These are phyloP conservation scores for Girardinichthys multiradiatus DNA, from an alignment of 2,113 vertebrate species.

Conservation along the genomic window DNA sequence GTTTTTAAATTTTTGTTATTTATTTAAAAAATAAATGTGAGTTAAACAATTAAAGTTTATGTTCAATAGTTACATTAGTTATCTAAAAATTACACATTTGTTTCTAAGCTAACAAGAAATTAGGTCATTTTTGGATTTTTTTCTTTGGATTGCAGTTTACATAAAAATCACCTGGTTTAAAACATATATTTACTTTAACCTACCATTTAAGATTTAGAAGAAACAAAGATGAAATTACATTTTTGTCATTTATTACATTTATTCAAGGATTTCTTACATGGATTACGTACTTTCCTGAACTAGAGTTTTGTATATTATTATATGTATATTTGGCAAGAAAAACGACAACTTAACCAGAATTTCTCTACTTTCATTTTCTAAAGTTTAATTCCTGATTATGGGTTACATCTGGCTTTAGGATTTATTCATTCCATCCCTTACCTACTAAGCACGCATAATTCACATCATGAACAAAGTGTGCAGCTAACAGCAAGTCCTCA, in stretches of 20 bases:
- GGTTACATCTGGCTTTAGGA: conserved; percentile 22
- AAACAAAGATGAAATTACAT: not conserved
- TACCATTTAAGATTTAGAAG: not conserved
- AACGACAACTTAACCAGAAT: too few relatives aligned
- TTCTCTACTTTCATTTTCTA: too few relatives aligned
- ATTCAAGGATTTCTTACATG: not conserved
- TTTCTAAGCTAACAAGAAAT: too few relatives aligned
- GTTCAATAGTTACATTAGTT: not conserved
- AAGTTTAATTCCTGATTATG: conserved; percentile 40
- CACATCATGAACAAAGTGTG: conserved; percentile 52
- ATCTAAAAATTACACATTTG: not conserved
- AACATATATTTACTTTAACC: not conserved
- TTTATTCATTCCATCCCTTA: conserved; percentile 44
- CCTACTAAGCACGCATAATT: conserved; percentile 38
- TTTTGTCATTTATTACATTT: not conserved
- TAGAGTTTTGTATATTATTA: too few relatives aligned
- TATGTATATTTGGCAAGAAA: too few relatives aligned
- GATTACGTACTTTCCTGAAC: too few relatives aligned
- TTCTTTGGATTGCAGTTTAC: too few relatives aligned
- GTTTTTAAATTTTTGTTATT: not conserved
- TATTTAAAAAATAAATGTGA: not conserved
- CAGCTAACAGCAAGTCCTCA: conserved; percentile 37
- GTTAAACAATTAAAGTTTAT: not conserved
- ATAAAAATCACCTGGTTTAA: too few relatives aligned
- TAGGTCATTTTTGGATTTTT: too few relatives aligned